phyloP scores from a whole-genome alignment of 2,113 vertebrate species.

The Paedocypris sp. region DNA sequence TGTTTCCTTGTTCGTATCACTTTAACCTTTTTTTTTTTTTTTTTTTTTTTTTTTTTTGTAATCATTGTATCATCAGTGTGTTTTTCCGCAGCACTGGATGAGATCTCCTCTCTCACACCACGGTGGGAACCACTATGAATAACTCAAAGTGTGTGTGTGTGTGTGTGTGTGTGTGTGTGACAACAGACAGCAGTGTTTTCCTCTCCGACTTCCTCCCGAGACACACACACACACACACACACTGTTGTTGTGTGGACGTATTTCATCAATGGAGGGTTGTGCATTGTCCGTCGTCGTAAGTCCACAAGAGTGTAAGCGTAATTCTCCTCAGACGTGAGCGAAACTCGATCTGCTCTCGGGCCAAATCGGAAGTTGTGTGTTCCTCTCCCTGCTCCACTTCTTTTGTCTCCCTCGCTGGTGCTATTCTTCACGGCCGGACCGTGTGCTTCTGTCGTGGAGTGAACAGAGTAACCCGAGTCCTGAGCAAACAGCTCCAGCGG shows the following conservation, averaged over 20 bases:
- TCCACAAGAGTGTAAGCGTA: constrained; percentile 26
- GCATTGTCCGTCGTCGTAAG: constrained; percentile 34
- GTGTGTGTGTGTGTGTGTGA: constrained; percentile 18
- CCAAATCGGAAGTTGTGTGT: constrained; percentile 5
- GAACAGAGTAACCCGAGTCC: constrained; percentile 29
- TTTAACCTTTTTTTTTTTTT: too few species aligned
- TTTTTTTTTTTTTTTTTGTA: constrained; percentile 40
- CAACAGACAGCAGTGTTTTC: constrained; percentile 41
- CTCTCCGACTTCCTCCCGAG: background rate
- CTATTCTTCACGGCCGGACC: background rate
- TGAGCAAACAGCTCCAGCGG: constrained; percentile 19
- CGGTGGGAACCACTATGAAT: constrained; percentile 19
- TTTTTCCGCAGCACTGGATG: constrained; percentile 18
- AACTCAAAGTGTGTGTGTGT: background rate
- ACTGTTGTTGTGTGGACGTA: constrained; percentile 14
- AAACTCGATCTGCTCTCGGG: constrained; percentile 15
- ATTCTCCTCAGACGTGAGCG: constrained; percentile 11
- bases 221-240: constrained; percentile 23
- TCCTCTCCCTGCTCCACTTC: background rate
- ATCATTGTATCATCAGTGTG: constrained; percentile 47
- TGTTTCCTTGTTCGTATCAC: too few species aligned
- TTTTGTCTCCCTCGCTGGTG: background rate
- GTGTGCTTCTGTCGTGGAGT: too few species aligned
- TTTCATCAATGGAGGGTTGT: constrained; percentile 39
- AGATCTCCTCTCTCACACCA: background rate